Conservation (phyloP, 1,140 invertebrate species). For the Ceratosolen solmsi region DNA sequence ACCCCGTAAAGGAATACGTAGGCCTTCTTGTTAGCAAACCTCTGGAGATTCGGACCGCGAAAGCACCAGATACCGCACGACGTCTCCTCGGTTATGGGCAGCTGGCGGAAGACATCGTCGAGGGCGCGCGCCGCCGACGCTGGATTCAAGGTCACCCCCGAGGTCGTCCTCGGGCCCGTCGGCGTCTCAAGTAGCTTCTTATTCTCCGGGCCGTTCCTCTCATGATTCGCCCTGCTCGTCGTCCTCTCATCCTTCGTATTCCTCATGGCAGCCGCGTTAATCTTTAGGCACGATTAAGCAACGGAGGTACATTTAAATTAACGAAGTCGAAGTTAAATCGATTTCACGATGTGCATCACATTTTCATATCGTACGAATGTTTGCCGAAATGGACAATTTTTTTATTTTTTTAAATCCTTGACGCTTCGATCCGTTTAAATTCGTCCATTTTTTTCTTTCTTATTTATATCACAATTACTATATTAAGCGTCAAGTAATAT, state of each 20-base stretch:
- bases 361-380: too few relatives aligned
- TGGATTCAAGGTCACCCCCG: not conserved
- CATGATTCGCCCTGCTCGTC: slow-evolving; percentile 59
- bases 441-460: too few relatives aligned
- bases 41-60: slow-evolving; percentile 75
- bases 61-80: slow-evolving; percentile 78
- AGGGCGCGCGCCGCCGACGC: slow-evolving; percentile 65
- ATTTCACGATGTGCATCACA: too few relatives aligned
- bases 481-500: too few relatives aligned
- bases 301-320: too few relatives aligned
- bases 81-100: slow-evolving; percentile 77
- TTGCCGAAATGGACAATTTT: too few relatives aligned
- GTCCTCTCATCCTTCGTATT: slow-evolving; percentile 60
- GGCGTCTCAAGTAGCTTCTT: slow-evolving; percentile 62
- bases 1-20: slow-evolving; percentile 84
- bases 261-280: slow-evolving; percentile 43
- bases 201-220: slow-evolving; percentile 66
- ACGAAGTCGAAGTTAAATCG: too few relatives aligned
- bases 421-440: too few relatives aligned
- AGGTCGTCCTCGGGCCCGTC: slow-evolving; percentile 53
- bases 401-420: too few relatives aligned
- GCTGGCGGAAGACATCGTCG: slow-evolving; percentile 73
- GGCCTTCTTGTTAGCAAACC: slow-evolving; percentile 83
- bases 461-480: too few relatives aligned
- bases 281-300: not conserved